Percentiles rank a stretch among this genome's conserved stretches.
These are phyloP conservation scores for Neuroscelio doddi DNA, from an alignment of 2,888 invertebrate genomes.

Conservation along the genomic window DNA sequence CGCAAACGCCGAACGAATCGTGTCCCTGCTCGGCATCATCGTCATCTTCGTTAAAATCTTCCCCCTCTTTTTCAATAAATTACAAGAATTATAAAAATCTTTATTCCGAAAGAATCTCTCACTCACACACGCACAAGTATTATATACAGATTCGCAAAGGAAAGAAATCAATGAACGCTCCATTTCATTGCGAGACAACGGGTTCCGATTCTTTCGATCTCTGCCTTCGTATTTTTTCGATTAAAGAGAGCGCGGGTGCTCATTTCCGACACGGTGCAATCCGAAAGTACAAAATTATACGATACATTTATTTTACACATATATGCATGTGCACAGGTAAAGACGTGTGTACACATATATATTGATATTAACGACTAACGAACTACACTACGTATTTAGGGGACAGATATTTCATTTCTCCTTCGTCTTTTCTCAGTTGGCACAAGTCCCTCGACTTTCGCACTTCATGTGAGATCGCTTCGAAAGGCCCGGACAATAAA, in stretches of 20 bases:
- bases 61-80: slow-evolving; percentile 43
- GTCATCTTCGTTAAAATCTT: neutral
- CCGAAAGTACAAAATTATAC: slow-evolving; percentile 44
- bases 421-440: slow-evolving; percentile 24
- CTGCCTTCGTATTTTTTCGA: slow-evolving; percentile 16
- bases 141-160: slow-evolving; percentile 31
- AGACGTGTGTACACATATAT: no score
- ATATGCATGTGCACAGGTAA: no score
- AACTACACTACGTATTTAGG: no score
- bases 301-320: slow-evolving; percentile 34
- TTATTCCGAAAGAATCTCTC: slow-evolving; percentile 37
- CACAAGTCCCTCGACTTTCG: slow-evolving; percentile 55
- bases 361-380: no score
- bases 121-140: slow-evolving; percentile 24
- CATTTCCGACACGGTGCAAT: slow-evolving; percentile 31
- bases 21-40: slow-evolving; percentile 25
- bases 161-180: slow-evolving; percentile 37
- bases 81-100: slow-evolving; percentile 49
- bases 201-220: slow-evolving; percentile 25
- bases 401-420: slow-evolving; percentile 4
- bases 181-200: slow-evolving; percentile 6
- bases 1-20: slow-evolving; percentile 18
- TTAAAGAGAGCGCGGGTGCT: slow-evolving; percentile 34
- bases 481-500: slow-evolving; percentile 45
- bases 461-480: slow-evolving; percentile 61